These are phyloP conservation scores for Nasonovia ribisnigri DNA, from an alignment of 2,888 invertebrate species.

Conservation along the genomic window DNA sequence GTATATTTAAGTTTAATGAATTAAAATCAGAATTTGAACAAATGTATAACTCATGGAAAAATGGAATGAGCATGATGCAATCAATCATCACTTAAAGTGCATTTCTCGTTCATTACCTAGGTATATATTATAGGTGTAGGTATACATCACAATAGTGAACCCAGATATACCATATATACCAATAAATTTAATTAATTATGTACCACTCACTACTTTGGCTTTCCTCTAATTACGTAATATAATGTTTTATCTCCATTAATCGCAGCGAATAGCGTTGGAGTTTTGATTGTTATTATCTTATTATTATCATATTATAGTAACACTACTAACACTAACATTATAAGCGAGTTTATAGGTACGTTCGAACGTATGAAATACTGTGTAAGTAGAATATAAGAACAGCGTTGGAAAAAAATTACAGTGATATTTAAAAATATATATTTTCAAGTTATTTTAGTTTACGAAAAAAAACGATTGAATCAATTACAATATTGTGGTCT, in stretches of 20 bases:
- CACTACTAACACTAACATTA: neutral
- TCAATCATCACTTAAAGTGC: no score
- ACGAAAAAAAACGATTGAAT: neutral
- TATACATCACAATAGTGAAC: no score
- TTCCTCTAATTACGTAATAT: neutral
- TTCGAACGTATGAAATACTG: neutral
- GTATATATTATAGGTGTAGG: no score
- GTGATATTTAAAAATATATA: neutral
- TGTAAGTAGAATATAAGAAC: neutral
- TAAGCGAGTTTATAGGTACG: neutral
- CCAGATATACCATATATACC: no score
- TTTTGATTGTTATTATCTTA: conserved; percentile 6
- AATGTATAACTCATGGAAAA: no score
- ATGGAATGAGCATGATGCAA: no score
- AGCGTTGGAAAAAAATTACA: neutral
- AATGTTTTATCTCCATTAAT: neutral
- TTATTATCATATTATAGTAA: neutral
- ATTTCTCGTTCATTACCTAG: no score
- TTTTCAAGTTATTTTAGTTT: neutral
- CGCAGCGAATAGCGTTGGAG: neutral
- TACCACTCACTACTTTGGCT: neutral
- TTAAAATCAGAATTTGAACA: no score
- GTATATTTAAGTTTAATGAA: no score
- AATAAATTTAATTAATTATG: neutral
- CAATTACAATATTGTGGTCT: neutral